Evolutionary conservation across 2,113 vertebrate species (phyloP).

Genomic region (Plecturocebus donacophilus): DNA sequence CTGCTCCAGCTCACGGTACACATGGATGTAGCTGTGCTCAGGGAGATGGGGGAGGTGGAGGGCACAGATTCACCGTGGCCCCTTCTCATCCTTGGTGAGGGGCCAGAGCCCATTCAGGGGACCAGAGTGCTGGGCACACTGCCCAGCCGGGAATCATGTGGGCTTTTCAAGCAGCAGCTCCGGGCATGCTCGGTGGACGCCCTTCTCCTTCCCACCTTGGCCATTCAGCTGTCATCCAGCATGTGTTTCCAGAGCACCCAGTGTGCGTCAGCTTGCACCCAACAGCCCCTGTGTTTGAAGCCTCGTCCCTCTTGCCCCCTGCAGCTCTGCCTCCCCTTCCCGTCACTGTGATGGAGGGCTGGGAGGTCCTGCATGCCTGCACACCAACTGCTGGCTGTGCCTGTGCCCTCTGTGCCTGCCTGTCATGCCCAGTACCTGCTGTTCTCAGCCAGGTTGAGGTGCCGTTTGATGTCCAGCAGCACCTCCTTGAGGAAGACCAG

Average conservation of each 20-base stretch:
- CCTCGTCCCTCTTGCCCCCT: neutral
- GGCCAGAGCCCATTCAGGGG: neutral
- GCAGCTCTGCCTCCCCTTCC: neutral
- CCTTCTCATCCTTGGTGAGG: neutral
- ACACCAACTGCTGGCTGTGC: neutral
- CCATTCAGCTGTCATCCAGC: neutral
- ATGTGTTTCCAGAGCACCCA: neutral
- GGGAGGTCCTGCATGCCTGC: neutral
- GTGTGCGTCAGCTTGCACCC: fast-evolving
- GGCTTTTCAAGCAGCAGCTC: neutral
- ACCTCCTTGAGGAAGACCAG: constrained; percentile 98
- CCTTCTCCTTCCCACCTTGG: neutral
- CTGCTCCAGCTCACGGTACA: constrained; percentile 97
- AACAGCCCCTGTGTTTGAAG: too few relatives aligned
- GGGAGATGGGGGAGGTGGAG: neutral
- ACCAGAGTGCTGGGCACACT: neutral
- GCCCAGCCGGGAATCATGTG: neutral
- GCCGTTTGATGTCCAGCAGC: constrained; percentile 96
- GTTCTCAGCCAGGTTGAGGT: constrained; percentile 96
- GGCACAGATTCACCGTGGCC: neutral
- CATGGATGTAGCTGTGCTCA: constrained; percentile 89
- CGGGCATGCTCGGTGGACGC: neutral
- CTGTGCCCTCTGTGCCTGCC: neutral
- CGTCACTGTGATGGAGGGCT: neutral
- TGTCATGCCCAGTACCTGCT: constrained; percentile 86